A percentile compares a stretch with the other conserved stretches of the same genome.
Conservation (phyloP, 2,888 invertebrate species). For the Tanaodytes sp. region DNA sequence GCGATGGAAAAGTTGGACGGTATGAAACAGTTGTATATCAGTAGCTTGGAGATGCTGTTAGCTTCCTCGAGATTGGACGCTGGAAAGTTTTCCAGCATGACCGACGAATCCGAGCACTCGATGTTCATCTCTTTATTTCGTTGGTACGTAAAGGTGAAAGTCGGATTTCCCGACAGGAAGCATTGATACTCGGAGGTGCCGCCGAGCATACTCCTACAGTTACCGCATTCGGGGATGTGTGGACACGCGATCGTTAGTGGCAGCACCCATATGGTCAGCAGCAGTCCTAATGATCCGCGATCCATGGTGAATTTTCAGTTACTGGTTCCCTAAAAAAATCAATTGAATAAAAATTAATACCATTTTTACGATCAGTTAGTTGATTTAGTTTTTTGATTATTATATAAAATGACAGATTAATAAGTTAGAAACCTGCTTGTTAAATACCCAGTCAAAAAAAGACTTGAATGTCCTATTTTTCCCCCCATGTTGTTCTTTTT, state of each 20-base stretch:
- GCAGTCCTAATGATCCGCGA: neutral
- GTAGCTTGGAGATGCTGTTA: neutral
- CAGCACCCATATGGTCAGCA: neutral
- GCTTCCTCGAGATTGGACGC: neutral
- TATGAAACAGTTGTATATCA: constrained; percentile 55
- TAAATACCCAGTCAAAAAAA: too few relatives aligned
- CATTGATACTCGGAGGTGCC: constrained; percentile 23
- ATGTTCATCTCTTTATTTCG: constrained; percentile 8
- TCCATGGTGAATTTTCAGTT: too few relatives aligned
- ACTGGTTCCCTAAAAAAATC: too few relatives aligned
- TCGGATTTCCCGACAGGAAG: neutral
- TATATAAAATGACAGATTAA: too few relatives aligned
- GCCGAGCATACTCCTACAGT: constrained; percentile 28
- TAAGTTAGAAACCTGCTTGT: too few relatives aligned
- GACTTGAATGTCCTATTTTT: too few relatives aligned
- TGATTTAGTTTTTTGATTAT: neutral
- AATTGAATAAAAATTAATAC: too few relatives aligned
- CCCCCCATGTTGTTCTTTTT: too few relatives aligned
- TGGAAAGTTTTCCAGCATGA: constrained; percentile 7
- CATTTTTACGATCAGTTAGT: too few relatives aligned
- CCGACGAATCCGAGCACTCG: neutral
- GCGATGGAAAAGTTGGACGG: constrained; percentile 54
- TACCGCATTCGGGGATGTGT: constrained; percentile 46
- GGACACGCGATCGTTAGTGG: constrained; percentile 48
- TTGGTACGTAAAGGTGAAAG: constrained; percentile 3